Conservation (phyloP, 1,140 invertebrate genomes). For the Diabrotica virgifera region DNA sequence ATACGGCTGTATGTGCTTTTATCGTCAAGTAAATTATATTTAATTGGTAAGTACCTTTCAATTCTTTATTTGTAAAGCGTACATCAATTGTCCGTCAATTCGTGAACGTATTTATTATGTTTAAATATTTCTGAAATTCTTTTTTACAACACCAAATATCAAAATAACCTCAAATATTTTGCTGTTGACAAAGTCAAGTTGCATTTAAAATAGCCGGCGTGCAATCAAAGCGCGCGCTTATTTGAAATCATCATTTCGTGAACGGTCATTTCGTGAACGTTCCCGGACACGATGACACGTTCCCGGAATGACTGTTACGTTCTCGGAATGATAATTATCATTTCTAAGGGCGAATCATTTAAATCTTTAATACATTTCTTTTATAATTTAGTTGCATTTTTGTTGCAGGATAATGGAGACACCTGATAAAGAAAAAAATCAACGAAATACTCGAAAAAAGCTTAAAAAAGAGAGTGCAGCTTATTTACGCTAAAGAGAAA, state of each 20-base stretch:
- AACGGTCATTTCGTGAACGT: too few relatives aligned
- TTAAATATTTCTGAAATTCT: too few relatives aligned
- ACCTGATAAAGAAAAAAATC: slow-evolving; percentile 1
- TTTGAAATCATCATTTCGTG: slow-evolving; percentile 9
- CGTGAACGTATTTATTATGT: too few relatives aligned
- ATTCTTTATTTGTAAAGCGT: too few relatives aligned
- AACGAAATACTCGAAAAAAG: not conserved
- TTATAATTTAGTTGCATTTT: slow-evolving; percentile 4
- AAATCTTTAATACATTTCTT: not conserved
- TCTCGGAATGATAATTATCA: slow-evolving; percentile 14
- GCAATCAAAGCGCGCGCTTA: not conserved
- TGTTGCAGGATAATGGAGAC: not conserved
- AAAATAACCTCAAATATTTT: too few relatives aligned
- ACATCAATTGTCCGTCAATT: too few relatives aligned
- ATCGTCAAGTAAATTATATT: not conserved
- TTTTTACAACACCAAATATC: too few relatives aligned
- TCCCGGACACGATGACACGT: not conserved
- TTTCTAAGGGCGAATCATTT: not conserved
- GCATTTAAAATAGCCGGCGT: too few relatives aligned
- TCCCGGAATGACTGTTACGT: slow-evolving; percentile 4
- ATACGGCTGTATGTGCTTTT: not conserved
- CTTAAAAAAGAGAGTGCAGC: slow-evolving; percentile 11
- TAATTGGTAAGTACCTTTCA: not conserved
- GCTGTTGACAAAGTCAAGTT: too few relatives aligned
- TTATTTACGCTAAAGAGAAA: slow-evolving; percentile 9